These are phyloP conservation scores for Calycopis cecrops DNA, from an alignment of 1,140 invertebrate genomes.

Conservation along the genomic window DNA sequence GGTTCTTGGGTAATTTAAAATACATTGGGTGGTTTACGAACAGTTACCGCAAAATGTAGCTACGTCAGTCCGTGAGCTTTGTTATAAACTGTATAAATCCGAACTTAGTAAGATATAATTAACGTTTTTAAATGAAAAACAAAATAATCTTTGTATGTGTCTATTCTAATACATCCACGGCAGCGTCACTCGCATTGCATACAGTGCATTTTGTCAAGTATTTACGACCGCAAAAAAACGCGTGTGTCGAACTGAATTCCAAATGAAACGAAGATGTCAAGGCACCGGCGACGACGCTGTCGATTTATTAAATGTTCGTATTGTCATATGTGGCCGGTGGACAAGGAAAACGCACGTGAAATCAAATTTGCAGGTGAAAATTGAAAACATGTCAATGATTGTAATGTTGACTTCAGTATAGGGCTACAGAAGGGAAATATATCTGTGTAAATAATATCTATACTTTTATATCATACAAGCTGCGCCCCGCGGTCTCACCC, in stretches of 20 bases:
- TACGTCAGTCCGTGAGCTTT: no score
- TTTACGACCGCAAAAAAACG: constrained; percentile 1
- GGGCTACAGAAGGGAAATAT: background rate
- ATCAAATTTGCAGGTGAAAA: background rate
- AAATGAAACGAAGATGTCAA: constrained; percentile 10
- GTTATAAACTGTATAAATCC: no score
- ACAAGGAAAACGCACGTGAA: background rate
- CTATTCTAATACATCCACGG: background rate
- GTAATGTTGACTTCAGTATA: background rate
- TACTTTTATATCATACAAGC: no score
- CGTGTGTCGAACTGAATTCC: background rate
- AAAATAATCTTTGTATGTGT: no score
- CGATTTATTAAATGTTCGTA: background rate
- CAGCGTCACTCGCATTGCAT: background rate
- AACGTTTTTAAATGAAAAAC: no score
- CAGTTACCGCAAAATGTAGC: no score
- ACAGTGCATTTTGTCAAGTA: background rate
- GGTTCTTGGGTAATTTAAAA: no score
- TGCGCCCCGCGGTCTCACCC: no score
- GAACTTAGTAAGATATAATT: no score
- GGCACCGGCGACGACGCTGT: background rate
- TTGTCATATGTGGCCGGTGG: background rate
- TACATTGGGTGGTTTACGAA: no score
- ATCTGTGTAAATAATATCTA: background rate
- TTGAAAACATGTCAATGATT: background rate